phyloP scores from a whole-genome alignment of 35 echinoderm and acorn worm genomes.

The Apostichopus californicus region DNA sequence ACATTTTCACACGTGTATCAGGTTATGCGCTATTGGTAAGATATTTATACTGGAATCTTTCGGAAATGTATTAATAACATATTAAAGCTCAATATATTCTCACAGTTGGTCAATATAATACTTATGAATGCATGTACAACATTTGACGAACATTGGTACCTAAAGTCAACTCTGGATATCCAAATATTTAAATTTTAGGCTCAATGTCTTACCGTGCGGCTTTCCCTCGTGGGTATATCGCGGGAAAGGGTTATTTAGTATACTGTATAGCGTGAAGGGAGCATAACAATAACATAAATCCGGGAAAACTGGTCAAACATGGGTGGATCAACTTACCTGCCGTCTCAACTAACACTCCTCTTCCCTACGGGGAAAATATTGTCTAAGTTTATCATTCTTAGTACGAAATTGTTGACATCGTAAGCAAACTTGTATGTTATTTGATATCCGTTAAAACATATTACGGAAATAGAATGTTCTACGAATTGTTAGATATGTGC shows the following conservation, averaged over 20 bases:
- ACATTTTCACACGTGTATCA: background rate
- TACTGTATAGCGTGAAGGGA: too few relatives aligned
- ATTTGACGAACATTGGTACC: background rate
- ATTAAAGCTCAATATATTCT: background rate
- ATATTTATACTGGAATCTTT: background rate
- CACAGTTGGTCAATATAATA: background rate
- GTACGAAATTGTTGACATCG: too few relatives aligned
- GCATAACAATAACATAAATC: too few relatives aligned
- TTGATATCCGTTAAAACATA: constrained; percentile 41
- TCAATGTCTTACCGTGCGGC: background rate
- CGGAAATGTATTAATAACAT: background rate
- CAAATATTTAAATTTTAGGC: background rate
- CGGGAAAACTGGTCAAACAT: too few relatives aligned
- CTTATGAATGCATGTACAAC: background rate
- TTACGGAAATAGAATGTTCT: constrained; percentile 26
- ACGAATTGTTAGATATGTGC: constrained; percentile 59
- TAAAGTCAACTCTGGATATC: background rate
- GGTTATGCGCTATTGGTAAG: background rate
- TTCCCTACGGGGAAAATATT: background rate
- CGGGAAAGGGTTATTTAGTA: background rate
- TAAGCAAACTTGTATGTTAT: constrained; percentile 52
- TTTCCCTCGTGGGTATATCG: background rate
- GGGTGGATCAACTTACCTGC: too few relatives aligned
- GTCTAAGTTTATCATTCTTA: too few relatives aligned
- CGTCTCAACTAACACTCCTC: too few relatives aligned